Percentiles rank a stretch among this genome's conserved stretches.
Conservation (phyloP, 2,113 vertebrate genomes). For the Ancistrus triradiatus region DNA sequence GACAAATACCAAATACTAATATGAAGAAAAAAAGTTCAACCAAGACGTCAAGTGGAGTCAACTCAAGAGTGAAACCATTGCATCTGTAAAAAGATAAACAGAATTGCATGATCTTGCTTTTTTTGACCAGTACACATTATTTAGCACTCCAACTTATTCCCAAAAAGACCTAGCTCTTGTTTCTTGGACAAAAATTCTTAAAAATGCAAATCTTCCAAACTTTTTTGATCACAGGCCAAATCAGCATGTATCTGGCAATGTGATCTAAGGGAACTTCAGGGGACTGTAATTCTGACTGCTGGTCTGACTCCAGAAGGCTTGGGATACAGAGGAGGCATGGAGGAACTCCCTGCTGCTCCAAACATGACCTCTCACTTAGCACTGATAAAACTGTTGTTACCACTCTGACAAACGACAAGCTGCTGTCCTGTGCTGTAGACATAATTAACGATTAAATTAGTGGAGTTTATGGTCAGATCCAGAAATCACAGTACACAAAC, state of each 20-base stretch:
- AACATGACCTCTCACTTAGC: conserved; percentile 14
- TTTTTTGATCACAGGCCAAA: too few relatives aligned
- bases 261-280: neutral
- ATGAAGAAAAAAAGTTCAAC: too few relatives aligned
- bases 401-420: neutral
- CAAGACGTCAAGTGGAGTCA: too few relatives aligned
- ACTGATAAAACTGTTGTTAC: neutral
- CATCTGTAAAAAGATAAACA: too few relatives aligned
- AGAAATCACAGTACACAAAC: neutral
- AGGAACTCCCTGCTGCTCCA: conserved; percentile 25
- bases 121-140: too few relatives aligned
- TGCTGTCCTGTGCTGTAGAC: neutral
- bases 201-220: too few relatives aligned
- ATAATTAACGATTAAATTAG: neutral
- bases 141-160: too few relatives aligned
- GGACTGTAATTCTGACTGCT: conserved; percentile 48
- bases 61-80: too few relatives aligned
- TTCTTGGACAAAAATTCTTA: too few relatives aligned
- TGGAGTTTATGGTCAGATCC: neutral
- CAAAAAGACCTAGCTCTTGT: too few relatives aligned
- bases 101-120: too few relatives aligned
- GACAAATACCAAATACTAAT: too few relatives aligned
- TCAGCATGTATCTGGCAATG: conserved; percentile 1
- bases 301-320: neutral
- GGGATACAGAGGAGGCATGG: neutral